These are phyloP conservation scores for Prionailurus viverrinus DNA, from an alignment of 2,113 vertebrate species.

Conservation along the genomic window DNA sequence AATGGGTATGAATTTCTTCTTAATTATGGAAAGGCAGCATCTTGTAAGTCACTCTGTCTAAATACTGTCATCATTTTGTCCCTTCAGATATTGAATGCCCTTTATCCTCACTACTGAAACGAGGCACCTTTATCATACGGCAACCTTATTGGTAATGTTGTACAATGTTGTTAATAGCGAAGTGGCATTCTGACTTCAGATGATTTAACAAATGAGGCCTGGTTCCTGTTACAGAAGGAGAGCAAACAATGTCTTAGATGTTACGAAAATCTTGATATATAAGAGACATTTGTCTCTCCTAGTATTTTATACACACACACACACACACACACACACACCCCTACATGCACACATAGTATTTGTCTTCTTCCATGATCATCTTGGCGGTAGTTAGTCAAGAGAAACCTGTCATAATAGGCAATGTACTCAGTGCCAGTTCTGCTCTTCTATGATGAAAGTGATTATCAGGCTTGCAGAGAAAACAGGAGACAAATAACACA, in stretches of 20 bases:
- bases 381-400: neutral
- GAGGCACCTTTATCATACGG: neutral
- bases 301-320: neutral
- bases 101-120: constrained; percentile 1
- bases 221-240: neutral
- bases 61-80: neutral
- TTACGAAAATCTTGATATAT: neutral
- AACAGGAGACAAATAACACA: neutral
- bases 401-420: neutral
- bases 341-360: neutral
- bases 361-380: neutral
- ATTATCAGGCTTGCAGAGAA: neutral
- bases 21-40: constrained; percentile 17
- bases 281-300: neutral
- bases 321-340: neutral
- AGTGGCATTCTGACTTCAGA: neutral
- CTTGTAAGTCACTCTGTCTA: neutral
- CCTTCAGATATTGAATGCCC: neutral
- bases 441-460: neutral
- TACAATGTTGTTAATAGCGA: neutral
- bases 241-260: neutral
- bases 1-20: neutral
- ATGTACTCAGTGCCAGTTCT: neutral
- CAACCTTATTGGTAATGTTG: neutral
- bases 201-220: neutral